Percentiles rank a stretch among this genome's conserved stretches.
These are phyloP conservation scores for Carcinoscorpius rotundicauda DNA, from an alignment of 1,140 invertebrate genomes.

Conservation along the genomic window DNA sequence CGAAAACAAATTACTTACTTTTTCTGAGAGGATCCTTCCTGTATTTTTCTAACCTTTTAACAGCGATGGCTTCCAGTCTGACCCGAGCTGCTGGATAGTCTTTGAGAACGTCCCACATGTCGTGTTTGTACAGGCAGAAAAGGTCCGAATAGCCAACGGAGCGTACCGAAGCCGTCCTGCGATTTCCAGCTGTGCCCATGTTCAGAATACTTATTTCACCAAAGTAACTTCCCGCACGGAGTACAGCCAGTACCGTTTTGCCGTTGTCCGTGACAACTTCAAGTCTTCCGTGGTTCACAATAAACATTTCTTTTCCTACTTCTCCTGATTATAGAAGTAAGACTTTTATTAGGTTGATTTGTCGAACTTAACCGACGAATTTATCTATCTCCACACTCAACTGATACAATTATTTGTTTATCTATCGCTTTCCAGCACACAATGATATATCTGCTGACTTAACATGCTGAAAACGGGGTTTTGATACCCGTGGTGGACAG, in stretches of 20 bases:
- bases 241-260: conserved; percentile 87
- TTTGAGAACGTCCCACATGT: conserved; percentile 99
- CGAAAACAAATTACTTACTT: conserved; percentile 42
- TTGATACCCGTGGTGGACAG: too few species aligned
- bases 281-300: conserved; percentile 88
- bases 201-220: conserved; percentile 99
- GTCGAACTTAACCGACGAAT: too few species aligned
- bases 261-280: conserved; percentile 96
- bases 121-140: conserved; percentile 89
- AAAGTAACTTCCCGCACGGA: conserved; percentile 97
- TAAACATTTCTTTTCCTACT: conserved; percentile 99
- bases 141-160: conserved; percentile 97
- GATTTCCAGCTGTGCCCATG: conserved; percentile 96
- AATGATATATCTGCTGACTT: too few species aligned
- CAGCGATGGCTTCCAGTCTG: conserved; percentile 90
- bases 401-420: too few species aligned
- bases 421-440: too few species aligned
- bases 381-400: too few species aligned
- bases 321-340: conserved; percentile 51
- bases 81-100: conserved; percentile 94
- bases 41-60: conserved; percentile 91
- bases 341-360: too few species aligned
- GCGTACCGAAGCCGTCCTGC: conserved; percentile 87
- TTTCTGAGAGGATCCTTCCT: conserved; percentile 82
- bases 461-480: too few species aligned